Evolutionary conservation across 2,797 vertebrate genomes (phyloP), one percentile per base, ranked within the genome.

Genomic region (Coreius guichenoti): DNA sequence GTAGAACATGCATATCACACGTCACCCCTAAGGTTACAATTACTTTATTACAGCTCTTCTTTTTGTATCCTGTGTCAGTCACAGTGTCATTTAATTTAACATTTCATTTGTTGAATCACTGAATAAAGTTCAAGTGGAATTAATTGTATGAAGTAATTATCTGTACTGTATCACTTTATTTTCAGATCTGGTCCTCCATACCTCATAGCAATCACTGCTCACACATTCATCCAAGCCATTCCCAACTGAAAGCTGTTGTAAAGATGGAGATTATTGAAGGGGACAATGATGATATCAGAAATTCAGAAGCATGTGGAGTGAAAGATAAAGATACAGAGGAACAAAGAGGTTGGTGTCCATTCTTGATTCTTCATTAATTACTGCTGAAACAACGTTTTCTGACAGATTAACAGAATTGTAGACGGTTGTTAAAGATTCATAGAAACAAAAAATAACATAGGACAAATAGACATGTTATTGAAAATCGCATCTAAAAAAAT

Each of bases 291-390:
- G 3, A 72, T 72, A 29, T 29, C 0, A 63, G 26, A 63, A 63
- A 63, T 63, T 63, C 26, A 29, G 26, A 63, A 63, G 13, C 26
- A 63, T 7, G 26, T 29, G 13, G 12, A 29, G 61, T 63, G 61
- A 29, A 63, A 63, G 13, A 63, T 29, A 14, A 63, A 63, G 61
- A 29, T 63, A 63, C 26, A 3, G 61, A 63, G 61, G 61, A 63
- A 29, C 61, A 16, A 29, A 63, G 13, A 63, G 61, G 61, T 63
- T 63, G 26, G 61, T 63, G 61, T 29, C 58, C 13, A 29, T 63
- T 63, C 26, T 29, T 63, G 61, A 63, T 29, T 63, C 61, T 63
- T 63, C 61, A 63, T 63, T 63, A 29, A 61, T 61, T n/a, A 58
- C 4, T 12, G 4, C 3, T 58, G 23, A 58, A 58, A 58, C 11